These are phyloP conservation scores for Eupsilia transversa DNA, from an alignment of 2,888 invertebrate species.

Conservation along the genomic window DNA sequence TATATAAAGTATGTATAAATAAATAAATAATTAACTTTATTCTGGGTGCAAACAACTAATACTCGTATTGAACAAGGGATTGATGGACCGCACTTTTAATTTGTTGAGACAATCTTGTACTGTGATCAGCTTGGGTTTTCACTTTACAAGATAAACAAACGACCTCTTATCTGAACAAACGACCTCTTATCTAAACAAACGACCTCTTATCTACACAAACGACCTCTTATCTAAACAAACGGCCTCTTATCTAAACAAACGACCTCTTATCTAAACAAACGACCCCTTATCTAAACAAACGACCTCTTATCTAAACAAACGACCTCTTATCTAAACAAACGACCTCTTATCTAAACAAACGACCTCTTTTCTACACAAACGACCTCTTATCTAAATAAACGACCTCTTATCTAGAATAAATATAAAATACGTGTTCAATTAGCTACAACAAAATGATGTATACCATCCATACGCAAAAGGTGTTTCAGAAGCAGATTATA, in stretches of 20 bases:
- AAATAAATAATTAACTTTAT: conserved; percentile 3
- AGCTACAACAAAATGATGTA: no score
- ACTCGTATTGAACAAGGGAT: conserved; percentile 34
- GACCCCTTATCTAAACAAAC: conserved; percentile 16
- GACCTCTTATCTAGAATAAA: neutral
- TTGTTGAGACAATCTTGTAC: conserved; percentile 34
- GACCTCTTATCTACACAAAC: no score
- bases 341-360: conserved; percentile 16
- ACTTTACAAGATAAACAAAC: conserved; percentile 22
- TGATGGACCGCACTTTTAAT: conserved; percentile 30
- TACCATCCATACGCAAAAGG: no score
- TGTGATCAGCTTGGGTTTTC: conserved; percentile 2
- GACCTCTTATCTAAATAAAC: no score
- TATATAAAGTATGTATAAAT: no score
- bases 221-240: no score
- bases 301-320: conserved; percentile 16
- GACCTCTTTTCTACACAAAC: no score
- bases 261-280: conserved; percentile 16
- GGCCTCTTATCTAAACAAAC: conserved; percentile 15
- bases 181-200: conserved; percentile 16
- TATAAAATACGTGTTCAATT: no score
- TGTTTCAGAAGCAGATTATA: no score
- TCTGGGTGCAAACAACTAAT: conserved; percentile 14
- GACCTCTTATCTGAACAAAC: conserved; percentile 10
- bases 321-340: conserved; percentile 16